Base-by-base conservation (phyloP, 2,113 vertebrate genomes). In the Chrysochloris asiatica region DNA sequence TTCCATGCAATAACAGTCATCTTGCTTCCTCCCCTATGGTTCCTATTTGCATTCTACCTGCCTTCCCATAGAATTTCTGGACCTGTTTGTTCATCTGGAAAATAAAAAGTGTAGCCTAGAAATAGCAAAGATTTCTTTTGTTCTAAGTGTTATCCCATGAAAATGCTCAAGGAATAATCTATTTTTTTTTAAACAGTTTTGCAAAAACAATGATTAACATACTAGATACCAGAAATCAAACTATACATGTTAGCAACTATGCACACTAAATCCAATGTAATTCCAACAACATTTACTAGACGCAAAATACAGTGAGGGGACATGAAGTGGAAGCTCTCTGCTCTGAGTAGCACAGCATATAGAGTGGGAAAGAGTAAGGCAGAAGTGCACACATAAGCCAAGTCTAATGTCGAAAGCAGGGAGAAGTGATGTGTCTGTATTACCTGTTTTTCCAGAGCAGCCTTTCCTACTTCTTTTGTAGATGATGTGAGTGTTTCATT, bases 391-490 rank as follows among this genome's bases (percentile, higher is more conserved):
- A 30, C 54, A 24, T 36, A 80, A 59, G 54, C 47, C 72, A 38
- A 76, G 43, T 41, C 71, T 75, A 89, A 41, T 43, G 63, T 36
- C 43, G 86, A 56, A 56, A n/a, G 54, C 0, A 86, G 65, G 36
- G 4, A 80, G 45, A 82, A 84, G 59, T 28, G 13, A 33, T 1
- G 19, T 10, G 13, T 3, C 48, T 67, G 19, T 63, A 91, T 97
- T 98, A 99, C 99, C 98, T 99, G 99, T 97, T 99, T 99, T 95
- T 99, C 99, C 94, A 99, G 97, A 16, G 98, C 98, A 75, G 97
- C 97, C 97, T 99, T 99, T 95, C 98, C 98, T 92, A 98, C 98
- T 94, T 99, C 99, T 97, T 98, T 99, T 92, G 98, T 98, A 80
- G 98, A 98, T 1, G 98, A 98, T 65, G 98, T 97, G 96, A 99